Evolutionary conservation across 2,113 vertebrate genomes (phyloP).

Genomic region (Emydura subglobosa): DNA sequence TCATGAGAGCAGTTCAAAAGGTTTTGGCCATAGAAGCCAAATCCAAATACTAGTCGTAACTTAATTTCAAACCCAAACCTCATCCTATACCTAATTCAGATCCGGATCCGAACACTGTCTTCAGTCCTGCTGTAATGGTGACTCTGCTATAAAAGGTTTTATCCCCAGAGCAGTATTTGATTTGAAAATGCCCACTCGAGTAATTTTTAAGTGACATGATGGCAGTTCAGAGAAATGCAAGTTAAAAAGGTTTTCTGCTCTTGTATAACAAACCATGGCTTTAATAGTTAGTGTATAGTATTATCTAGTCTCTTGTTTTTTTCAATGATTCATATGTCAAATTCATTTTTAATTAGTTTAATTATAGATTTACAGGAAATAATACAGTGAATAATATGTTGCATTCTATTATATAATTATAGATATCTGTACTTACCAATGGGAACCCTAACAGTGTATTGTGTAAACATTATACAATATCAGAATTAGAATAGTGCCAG

Average conservation of each 20-base stretch:
- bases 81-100: not conserved
- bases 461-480: not conserved
- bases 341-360: not conserved
- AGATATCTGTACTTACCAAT: not conserved
- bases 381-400: not conserved
- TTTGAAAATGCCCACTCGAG: not conserved
- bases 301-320: not conserved
- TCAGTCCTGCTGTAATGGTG: not conserved
- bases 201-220: not conserved
- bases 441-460: not conserved
- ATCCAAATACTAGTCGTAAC: not conserved
- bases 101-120: not conserved
- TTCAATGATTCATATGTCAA: not conserved
- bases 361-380: not conserved
- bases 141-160: not conserved
- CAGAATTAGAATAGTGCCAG: not conserved
- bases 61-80: not conserved
- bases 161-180: not conserved
- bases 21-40: not conserved
- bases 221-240: not conserved
- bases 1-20: not conserved
- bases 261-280: not conserved
- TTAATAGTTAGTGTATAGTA: not conserved
- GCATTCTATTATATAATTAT: not conserved
- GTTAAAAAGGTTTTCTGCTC: not conserved